Percentiles rank a stretch among this genome's conserved stretches.
Evolutionary conservation across 2,888 invertebrate genomes (phyloP).

Genomic region (Drosophila phalerata): DNA sequence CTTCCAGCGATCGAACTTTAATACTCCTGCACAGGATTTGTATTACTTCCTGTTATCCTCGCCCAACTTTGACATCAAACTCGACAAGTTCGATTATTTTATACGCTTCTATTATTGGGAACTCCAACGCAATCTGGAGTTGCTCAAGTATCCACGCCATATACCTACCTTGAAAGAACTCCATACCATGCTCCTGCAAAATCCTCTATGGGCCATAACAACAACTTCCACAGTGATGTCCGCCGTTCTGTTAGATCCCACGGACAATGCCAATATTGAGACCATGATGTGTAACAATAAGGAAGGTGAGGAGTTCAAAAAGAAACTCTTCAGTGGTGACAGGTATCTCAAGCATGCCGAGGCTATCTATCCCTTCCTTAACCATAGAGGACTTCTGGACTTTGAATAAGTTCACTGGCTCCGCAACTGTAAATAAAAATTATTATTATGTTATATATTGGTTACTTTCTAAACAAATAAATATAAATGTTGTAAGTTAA

Average conservation of each 20-base stretch:
- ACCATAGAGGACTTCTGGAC: slow-evolving; percentile 66
- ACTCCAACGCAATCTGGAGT: slow-evolving; percentile 63
- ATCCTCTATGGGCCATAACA: slow-evolving; percentile 39
- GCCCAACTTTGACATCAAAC: slow-evolving; percentile 74
- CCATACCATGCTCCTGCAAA: slow-evolving; percentile 30
- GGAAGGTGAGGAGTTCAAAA: slow-evolving; percentile 43
- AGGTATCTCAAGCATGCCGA: slow-evolving; percentile 66
- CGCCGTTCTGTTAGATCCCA: slow-evolving; percentile 67
- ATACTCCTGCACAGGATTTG: slow-evolving; percentile 76
- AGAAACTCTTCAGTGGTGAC: slow-evolving; percentile 46
- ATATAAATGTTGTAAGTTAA: neutral
- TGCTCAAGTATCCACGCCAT: slow-evolving; percentile 66
- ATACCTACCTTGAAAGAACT: slow-evolving; percentile 64
- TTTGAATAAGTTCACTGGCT: slow-evolving; percentile 28
- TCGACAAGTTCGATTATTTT: slow-evolving; percentile 82
- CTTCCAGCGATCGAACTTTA: slow-evolving; percentile 72
- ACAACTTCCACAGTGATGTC: slow-evolving; percentile 48
- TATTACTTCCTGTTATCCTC: slow-evolving; percentile 80
- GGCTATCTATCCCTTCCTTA: slow-evolving; percentile 70
- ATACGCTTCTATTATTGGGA: slow-evolving; percentile 79
- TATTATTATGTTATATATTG: slow-evolving; percentile 1
- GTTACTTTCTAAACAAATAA: neutral
- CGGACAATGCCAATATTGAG: slow-evolving; percentile 62
- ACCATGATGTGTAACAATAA: slow-evolving; percentile 39
- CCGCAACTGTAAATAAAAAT: slow-evolving; percentile 12